Conservation (phyloP, 1,140 invertebrate genomes). For the Ceratina japonica region DNA sequence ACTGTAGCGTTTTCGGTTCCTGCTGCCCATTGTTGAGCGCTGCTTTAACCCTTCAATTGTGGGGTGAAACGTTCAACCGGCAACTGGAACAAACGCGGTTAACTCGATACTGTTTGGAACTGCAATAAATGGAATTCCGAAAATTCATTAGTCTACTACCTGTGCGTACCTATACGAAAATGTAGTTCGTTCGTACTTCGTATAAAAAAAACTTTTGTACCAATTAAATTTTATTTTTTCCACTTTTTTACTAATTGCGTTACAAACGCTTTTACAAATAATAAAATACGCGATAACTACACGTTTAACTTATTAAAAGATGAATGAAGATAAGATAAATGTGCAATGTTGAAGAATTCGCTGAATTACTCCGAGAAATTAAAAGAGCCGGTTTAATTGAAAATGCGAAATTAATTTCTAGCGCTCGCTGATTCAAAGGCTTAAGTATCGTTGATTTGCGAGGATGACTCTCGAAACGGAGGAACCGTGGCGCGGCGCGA, state of each 20-base stretch:
- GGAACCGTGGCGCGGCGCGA: not conserved
- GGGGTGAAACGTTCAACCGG: not conserved
- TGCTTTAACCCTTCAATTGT: not conserved
- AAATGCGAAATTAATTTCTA: conserved; percentile 26
- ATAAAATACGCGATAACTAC: no score
- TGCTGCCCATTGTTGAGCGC: conserved; percentile 26
- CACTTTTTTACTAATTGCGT: no score
- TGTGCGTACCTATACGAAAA: no score
- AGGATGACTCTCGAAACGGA: conserved; percentile 12
- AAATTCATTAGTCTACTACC: no score
- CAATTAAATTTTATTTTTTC: no score
- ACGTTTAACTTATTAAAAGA: no score
- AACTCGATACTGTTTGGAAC: not conserved
- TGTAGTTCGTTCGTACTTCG: no score
- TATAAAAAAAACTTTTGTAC: no score
- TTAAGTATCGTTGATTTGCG: not conserved
- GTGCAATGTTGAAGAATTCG: not conserved
- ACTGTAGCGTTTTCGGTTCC: conserved; percentile 32
- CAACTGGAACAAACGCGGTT: not conserved
- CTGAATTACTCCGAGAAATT: conserved; percentile 1
- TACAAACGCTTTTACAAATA: no score
- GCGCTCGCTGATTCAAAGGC: not conserved
- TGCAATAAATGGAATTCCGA: not conserved
- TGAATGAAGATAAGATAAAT: no score
- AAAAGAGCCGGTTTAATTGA: conserved; percentile 10